Evolutionary conservation across 2,797 vertebrate species (phyloP).

Genomic region (Enteromius afrohamiltoni): DNA sequence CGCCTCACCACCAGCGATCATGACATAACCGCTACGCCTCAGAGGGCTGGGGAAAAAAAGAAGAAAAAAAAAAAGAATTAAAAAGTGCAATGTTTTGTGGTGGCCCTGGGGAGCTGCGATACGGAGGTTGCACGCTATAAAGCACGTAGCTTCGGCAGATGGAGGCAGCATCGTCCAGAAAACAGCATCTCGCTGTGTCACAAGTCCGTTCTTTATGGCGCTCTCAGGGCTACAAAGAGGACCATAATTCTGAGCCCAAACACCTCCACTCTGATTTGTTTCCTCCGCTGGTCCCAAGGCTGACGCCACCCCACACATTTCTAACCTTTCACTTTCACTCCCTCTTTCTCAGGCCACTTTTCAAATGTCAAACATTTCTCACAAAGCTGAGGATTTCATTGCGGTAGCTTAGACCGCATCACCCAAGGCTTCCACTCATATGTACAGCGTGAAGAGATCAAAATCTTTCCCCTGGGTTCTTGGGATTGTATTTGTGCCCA

Average conservation of each 20-base stretch:
- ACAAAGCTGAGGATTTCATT: slow-evolving; percentile 21
- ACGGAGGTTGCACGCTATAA: slow-evolving; percentile 27
- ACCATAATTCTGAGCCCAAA: slow-evolving; percentile 48
- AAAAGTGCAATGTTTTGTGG: slow-evolving; percentile 41
- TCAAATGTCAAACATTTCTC: slow-evolving; percentile 44
- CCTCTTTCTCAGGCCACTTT: slow-evolving; percentile 46
- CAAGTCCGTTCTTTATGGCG: slow-evolving; percentile 41
- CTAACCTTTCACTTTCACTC: slow-evolving; percentile 44
- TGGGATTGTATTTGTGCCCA: slow-evolving; percentile 6
- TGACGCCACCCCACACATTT: slow-evolving; percentile 38
- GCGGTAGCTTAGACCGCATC: neutral
- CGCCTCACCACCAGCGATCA: neutral
- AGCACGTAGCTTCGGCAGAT: slow-evolving; percentile 42
- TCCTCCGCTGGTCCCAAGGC: slow-evolving; percentile 47
- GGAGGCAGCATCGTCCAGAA: slow-evolving; percentile 33
- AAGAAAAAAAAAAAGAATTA: slow-evolving; percentile 7
- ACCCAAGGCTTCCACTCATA: neutral
- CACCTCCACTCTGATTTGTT: slow-evolving; percentile 48
- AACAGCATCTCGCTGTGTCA: slow-evolving; percentile 46
- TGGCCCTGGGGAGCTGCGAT: slow-evolving; percentile 36
- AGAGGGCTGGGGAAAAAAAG: neutral
- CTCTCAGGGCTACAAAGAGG: slow-evolving; percentile 45
- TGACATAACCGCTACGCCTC: neutral
- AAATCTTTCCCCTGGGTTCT: slow-evolving; percentile 19
- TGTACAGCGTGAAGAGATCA: neutral